phyloP scores from a whole-genome alignment of 2,888 invertebrate species.

The Serrognathus titanus region DNA sequence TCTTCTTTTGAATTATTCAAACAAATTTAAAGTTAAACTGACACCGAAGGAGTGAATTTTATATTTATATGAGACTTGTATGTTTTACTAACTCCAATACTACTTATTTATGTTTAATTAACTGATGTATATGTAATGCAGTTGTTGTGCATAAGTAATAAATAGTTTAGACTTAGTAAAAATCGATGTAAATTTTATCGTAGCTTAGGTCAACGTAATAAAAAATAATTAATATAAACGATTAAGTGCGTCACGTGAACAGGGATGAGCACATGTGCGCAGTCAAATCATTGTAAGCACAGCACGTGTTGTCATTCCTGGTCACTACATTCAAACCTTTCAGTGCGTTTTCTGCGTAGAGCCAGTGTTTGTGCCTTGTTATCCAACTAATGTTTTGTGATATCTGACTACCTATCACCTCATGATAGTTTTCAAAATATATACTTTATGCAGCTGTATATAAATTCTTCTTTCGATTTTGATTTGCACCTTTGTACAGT shows the following conservation, averaged over 20 bases:
- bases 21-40: background rate
- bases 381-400: slow-evolving; percentile 47
- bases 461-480: too few species aligned
- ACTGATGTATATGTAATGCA: too few species aligned
- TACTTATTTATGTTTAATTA: too few species aligned
- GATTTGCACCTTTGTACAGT: too few species aligned
- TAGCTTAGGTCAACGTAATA: slow-evolving; percentile 19
- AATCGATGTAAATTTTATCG: slow-evolving; percentile 22
- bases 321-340: background rate
- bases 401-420: slow-evolving; percentile 47
- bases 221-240: slow-evolving; percentile 10
- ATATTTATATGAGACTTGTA: too few species aligned
- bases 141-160: too few species aligned
- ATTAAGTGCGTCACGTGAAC: slow-evolving; percentile 5
- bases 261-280: background rate
- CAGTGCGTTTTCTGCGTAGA: slow-evolving; percentile 39
- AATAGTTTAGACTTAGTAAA: background rate
- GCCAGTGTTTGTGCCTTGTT: slow-evolving; percentile 49
- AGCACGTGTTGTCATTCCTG: too few species aligned
- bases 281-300: too few species aligned
- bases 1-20: background rate
- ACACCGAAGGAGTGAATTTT: too few species aligned
- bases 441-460: slow-evolving; percentile 12
- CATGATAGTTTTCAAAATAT: slow-evolving; percentile 46
- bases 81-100: too few species aligned